A percentile compares a stretch with the other conserved stretches of the same genome.
Conservation (phyloP, 30 jellyfish, hydroid and myxozoan species). For the Cassiopea andromeda region DNA sequence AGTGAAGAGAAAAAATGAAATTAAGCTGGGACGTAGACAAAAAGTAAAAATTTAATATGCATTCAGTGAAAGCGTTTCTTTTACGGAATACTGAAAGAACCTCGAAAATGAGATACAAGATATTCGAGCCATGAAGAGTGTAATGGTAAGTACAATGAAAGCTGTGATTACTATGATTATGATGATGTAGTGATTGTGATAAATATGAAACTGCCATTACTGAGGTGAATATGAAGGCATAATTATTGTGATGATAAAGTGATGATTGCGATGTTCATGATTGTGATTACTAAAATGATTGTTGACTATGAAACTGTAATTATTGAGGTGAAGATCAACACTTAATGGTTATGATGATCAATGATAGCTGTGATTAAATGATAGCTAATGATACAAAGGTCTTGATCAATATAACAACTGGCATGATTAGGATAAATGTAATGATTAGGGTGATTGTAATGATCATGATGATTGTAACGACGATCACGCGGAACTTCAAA, state of each 20-base stretch:
- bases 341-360: neutral
- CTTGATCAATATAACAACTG: neutral
- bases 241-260: neutral
- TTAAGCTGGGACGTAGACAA: no score
- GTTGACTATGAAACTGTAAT: neutral
- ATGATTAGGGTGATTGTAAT: neutral
- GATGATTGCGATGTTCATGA: neutral
- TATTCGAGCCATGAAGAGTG: no score
- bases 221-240: no score
- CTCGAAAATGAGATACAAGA: no score
- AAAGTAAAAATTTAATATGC: no score
- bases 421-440: neutral
- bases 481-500: neutral
- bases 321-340: neutral
- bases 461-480: neutral
- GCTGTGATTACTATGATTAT: no score
- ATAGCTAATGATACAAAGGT: neutral
- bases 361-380: neutral
- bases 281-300: neutral
- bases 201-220: no score
- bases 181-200: no score
- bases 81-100: no score
- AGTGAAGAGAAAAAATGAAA: no score
- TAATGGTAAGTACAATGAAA: no score
- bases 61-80: no score